phyloP scores from a whole-genome alignment of 2,888 invertebrate genomes.

The Aleiodes leptofemur region DNA sequence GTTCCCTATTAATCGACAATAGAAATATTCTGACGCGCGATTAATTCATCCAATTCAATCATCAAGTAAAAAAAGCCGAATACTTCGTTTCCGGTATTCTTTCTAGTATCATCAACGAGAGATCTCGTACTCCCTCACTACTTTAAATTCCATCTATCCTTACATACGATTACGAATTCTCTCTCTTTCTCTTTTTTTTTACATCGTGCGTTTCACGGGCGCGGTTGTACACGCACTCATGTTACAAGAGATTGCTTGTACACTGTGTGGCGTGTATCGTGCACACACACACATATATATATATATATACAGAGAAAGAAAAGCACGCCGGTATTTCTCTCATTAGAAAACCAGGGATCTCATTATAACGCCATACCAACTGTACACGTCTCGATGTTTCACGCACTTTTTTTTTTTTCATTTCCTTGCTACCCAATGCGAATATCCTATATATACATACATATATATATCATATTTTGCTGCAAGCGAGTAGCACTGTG shows the following conservation, averaged over 20 bases:
- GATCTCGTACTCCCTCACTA: slow-evolving; percentile 28
- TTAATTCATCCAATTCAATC: no score
- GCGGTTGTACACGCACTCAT: background rate
- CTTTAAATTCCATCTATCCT: slow-evolving; percentile 40
- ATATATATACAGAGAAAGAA: background rate
- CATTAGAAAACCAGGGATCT: slow-evolving; percentile 64
- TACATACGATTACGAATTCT: background rate
- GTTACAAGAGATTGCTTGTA: slow-evolving; percentile 13
- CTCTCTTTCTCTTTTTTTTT: background rate
- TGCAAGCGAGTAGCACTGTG: slow-evolving; percentile 45
- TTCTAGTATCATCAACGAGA: slow-evolving; percentile 44
- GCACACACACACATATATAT: no score
- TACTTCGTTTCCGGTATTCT: no score
- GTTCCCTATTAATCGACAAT: no score
- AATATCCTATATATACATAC: slow-evolving; percentile 45
- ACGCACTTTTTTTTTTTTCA: background rate
- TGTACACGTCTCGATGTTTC: slow-evolving; percentile 51
- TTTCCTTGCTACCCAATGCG: slow-evolving; percentile 24
- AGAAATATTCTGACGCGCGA: no score
- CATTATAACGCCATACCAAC: slow-evolving; percentile 59
- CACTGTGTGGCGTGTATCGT: background rate
- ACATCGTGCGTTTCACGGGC: background rate
- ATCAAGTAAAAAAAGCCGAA: no score
- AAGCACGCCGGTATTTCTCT: slow-evolving; percentile 54
- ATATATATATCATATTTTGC: slow-evolving; percentile 62